Percentiles rank a stretch among this genome's conserved stretches.
Evolutionary conservation across 1,140 invertebrate species (phyloP).

Genomic region (Drosophila cardini): DNA sequence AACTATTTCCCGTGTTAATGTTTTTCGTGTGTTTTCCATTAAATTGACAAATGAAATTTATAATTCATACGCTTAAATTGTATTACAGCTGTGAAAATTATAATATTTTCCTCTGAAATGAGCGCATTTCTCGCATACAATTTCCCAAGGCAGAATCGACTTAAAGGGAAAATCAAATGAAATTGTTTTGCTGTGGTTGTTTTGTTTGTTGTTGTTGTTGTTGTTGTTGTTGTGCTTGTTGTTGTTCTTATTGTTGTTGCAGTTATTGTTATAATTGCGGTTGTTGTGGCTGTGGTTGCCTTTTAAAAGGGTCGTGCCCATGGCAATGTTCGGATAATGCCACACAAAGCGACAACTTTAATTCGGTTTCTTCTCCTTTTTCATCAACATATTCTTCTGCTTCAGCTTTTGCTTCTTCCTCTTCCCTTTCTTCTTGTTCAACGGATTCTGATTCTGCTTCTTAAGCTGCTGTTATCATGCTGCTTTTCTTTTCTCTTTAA

Average conservation of each 20-base stretch:
- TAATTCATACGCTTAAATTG: constrained; percentile 6
- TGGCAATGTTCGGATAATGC: constrained; percentile 62
- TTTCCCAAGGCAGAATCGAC: background rate
- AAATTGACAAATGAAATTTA: background rate
- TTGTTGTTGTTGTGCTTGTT: background rate
- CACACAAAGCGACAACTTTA: constrained; percentile 67
- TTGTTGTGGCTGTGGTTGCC: background rate
- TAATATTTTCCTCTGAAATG: background rate
- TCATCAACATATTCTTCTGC: background rate
- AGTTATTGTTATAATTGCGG: too few species aligned
- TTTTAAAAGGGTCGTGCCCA: constrained; percentile 41
- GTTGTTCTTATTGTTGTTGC: background rate
- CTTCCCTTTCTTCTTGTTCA: background rate
- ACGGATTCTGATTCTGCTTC: constrained; percentile 7
- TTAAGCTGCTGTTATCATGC: background rate
- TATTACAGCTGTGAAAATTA: constrained; percentile 12
- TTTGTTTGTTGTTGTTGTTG: background rate
- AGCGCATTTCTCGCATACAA: background rate
- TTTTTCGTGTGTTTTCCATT: background rate
- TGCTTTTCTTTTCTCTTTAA: constrained; percentile 39
- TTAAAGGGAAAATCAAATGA: constrained; percentile 17
- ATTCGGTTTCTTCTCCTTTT: constrained; percentile 13
- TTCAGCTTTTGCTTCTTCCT: background rate
- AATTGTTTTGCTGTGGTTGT: constrained; percentile 18
- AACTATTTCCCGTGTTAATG: too few species aligned